Evolutionary conservation across 2,797 vertebrate genomes (phyloP).

Genomic region (Acipenser oxyrinchus): DNA sequence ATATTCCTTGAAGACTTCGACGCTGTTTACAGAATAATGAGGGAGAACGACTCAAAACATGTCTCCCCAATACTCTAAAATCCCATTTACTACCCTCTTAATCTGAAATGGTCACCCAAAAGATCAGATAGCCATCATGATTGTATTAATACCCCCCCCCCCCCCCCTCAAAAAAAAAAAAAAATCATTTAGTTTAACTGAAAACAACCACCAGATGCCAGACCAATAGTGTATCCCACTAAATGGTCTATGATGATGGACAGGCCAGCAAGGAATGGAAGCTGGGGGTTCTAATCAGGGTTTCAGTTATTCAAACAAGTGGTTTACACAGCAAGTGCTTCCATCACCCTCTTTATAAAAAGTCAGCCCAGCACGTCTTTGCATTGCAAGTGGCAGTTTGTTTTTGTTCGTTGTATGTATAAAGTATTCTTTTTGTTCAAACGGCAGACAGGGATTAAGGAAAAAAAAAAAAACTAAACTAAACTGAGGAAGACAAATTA

Average conservation of each 20-base stretch:
- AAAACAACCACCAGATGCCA: too few relatives aligned
- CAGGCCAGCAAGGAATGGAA: background rate
- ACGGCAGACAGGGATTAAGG: conserved; percentile 50
- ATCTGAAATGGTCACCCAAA: too few relatives aligned
- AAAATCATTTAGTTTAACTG: too few relatives aligned
- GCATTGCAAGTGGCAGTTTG: conserved; percentile 61
- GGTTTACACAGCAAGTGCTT: conserved; percentile 16
- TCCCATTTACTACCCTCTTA: too few relatives aligned
- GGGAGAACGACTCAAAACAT: too few relatives aligned
- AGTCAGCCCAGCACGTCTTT: conserved; percentile 47
- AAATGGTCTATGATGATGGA: too few relatives aligned
- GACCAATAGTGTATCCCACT: too few relatives aligned
- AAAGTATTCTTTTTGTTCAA: conserved; percentile 42
- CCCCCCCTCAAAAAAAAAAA: too few relatives aligned
- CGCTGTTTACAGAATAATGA: too few relatives aligned
- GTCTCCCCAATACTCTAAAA: too few relatives aligned
- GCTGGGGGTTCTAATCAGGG: conserved; percentile 15
- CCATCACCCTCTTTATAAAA: conserved; percentile 28
- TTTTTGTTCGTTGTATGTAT: conserved; percentile 40
- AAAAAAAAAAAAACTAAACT: conserved; percentile 30
- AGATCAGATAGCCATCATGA: too few relatives aligned
- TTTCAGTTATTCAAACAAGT: conserved; percentile 50
- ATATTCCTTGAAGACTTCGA: background rate
- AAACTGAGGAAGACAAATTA: conserved; percentile 70
- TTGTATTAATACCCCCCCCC: too few relatives aligned